A percentile compares a stretch with the other conserved stretches of the same genome.
phyloP scores from a whole-genome alignment of 2,113 vertebrate species.

The Perccottus glenii region DNA sequence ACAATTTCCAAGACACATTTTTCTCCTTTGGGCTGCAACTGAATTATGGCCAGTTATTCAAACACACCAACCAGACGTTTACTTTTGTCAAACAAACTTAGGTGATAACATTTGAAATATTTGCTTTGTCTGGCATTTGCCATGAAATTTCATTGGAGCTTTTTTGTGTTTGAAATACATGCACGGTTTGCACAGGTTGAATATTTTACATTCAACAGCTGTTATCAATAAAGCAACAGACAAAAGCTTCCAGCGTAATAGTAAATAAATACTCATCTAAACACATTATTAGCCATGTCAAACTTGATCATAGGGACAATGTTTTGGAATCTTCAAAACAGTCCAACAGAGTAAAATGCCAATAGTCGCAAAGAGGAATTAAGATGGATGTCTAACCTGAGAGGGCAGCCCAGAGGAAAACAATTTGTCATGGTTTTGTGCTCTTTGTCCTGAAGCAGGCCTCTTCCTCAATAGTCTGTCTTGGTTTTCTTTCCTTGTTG shows the following conservation, averaged over 20 bases:
- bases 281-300: background rate
- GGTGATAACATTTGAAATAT: background rate
- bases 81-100: background rate
- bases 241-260: too few species aligned
- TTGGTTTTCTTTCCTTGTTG: background rate
- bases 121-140: background rate
- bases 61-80: background rate
- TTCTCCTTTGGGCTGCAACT: too few species aligned
- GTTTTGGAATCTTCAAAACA: background rate
- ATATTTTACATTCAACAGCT: background rate
- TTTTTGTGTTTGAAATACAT: background rate
- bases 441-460: constrained; percentile 1
- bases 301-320: background rate
- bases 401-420: constrained; percentile 26
- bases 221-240: background rate
- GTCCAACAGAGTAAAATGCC: background rate
- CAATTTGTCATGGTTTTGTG: constrained; percentile 32
- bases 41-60: background rate
- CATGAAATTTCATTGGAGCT: background rate
- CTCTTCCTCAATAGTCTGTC: background rate
- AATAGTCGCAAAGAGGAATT: background rate
- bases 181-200: background rate
- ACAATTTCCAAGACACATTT: too few species aligned
- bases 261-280: too few species aligned
- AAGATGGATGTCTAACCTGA: constrained; percentile 8